phyloP scores from a whole-genome alignment of 2,113 vertebrate genomes.

The Grallaria varia region DNA sequence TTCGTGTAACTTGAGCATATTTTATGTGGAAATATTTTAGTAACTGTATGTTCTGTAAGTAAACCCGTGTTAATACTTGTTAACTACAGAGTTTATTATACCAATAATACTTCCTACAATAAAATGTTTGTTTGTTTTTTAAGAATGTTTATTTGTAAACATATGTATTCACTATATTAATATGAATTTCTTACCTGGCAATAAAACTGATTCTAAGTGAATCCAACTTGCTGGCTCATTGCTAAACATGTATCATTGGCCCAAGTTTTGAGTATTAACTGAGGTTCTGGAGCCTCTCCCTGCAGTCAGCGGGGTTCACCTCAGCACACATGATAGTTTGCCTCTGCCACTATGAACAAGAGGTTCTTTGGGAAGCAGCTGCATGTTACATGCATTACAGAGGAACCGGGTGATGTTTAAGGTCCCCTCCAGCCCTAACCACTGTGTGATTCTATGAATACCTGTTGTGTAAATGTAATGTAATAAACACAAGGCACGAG shows the following conservation, averaged over 20 bases:
- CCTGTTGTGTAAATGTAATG: neutral
- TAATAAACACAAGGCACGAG: neutral
- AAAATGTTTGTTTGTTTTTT: constrained; percentile 85
- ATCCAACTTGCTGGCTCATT: constrained; percentile 25
- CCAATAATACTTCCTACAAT: constrained; percentile 89
- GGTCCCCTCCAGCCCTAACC: neutral
- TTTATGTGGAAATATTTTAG: constrained; percentile 85
- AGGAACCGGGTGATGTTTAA: neutral
- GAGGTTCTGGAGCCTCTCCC: neutral
- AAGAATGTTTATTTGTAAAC: constrained; percentile 92
- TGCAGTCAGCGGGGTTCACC: neutral
- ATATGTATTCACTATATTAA: constrained; percentile 96
- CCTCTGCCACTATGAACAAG: neutral
- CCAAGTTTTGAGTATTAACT: neutral
- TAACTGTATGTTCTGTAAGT: constrained; percentile 89
- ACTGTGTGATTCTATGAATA: too few species aligned
- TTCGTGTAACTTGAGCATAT: constrained; percentile 80
- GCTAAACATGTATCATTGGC: neutral
- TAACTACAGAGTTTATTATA: constrained; percentile 85
- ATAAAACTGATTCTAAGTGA: constrained; percentile 90
- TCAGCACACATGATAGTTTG: neutral
- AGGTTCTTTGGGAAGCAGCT: neutral
- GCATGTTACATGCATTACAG: too few species aligned
- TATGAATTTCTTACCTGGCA: constrained; percentile 98
- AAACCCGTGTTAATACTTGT: constrained; percentile 85